Conservation (phyloP, 2,888 invertebrate genomes). For the Omphaloscelis lunosa region DNA sequence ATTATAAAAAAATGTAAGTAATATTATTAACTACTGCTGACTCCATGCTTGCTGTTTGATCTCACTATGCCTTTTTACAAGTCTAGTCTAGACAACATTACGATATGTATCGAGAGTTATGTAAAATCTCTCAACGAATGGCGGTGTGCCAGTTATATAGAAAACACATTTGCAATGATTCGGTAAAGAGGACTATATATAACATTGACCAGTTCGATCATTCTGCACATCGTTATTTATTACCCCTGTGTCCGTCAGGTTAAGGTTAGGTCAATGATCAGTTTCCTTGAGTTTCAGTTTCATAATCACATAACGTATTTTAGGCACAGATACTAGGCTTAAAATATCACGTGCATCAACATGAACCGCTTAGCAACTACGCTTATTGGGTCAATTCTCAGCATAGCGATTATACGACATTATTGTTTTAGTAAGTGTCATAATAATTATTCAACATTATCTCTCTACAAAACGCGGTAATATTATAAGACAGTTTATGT, state of each 20-base stretch:
- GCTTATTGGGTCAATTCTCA: background rate
- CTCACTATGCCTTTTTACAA: no score
- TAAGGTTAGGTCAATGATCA: background rate
- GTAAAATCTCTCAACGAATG: background rate
- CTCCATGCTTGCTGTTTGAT: no score
- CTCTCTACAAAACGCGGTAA: background rate
- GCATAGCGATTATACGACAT: background rate
- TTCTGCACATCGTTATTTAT: no score
- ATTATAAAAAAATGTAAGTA: no score
- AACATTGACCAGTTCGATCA: no score
- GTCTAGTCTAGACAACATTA: no score
- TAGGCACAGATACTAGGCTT: no score
- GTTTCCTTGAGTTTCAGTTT: no score
- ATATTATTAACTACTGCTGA: no score
- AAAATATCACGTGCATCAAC: no score
- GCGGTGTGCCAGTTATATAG: background rate
- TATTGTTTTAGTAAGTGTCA: background rate
- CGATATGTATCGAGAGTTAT: background rate
- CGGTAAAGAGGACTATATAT: background rate
- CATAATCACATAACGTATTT: no score
- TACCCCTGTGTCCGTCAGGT: no score
- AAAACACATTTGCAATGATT: background rate
- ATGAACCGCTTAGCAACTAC: background rate
- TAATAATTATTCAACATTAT: background rate
- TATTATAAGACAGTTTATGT: slow-evolving; percentile 3